Conservation (phyloP, 2,888 invertebrate species). For the Melanostoma mellinum region DNA sequence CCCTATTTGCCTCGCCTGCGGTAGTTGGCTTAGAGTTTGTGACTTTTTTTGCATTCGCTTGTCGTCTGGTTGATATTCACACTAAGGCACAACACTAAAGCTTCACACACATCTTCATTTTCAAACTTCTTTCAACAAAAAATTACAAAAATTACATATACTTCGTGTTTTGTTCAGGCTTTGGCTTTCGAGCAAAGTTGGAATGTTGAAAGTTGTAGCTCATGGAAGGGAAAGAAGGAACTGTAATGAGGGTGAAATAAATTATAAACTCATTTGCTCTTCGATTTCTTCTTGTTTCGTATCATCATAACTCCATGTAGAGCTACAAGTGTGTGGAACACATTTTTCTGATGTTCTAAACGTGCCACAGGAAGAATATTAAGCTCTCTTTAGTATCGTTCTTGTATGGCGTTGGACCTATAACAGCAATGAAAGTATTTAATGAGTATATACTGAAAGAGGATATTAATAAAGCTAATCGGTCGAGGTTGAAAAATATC, state of each 20-base stretch:
- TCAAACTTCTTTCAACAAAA: not conserved
- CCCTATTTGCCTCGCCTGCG: conserved; percentile 63
- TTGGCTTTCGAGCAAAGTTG: too few relatives aligned
- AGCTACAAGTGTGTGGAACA: conserved; percentile 63
- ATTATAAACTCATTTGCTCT: conserved; percentile 7
- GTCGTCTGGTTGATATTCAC: conserved; percentile 12
- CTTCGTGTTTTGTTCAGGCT: too few relatives aligned
- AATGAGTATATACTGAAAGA: conserved; percentile 57
- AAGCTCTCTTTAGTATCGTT: not conserved
- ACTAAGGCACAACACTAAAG: not conserved
- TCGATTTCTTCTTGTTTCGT: not conserved
- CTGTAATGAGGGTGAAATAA: too few relatives aligned
- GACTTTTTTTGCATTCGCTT: not conserved
- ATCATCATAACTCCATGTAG: conserved; percentile 39
- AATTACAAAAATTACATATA: not conserved
- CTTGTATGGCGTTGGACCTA: conserved; percentile 11
- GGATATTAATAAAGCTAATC: conserved; percentile 21
- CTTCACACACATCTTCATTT: not conserved
- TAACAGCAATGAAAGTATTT: conserved; percentile 67
- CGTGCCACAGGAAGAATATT: conserved; percentile 23
- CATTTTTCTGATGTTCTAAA: conserved; percentile 60
- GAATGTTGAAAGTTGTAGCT: too few relatives aligned
- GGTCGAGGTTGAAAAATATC: not conserved
- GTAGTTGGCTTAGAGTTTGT: conserved; percentile 30
- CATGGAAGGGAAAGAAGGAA: too few relatives aligned